These are phyloP conservation scores for Ophonus ardosiacus DNA, from an alignment of 2,888 invertebrate genomes.

Conservation along the genomic window DNA sequence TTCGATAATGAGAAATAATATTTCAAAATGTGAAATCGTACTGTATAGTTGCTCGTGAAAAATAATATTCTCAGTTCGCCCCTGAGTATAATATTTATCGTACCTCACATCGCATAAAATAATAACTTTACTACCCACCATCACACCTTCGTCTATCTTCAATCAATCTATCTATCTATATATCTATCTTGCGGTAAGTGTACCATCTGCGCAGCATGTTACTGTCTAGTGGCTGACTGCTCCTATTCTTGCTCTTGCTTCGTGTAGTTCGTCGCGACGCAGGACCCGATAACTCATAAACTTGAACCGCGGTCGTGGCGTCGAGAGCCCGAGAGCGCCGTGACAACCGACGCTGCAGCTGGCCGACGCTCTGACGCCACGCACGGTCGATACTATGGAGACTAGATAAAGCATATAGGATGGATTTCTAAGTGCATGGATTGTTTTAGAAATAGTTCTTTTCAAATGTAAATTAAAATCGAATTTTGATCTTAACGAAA, in stretches of 20 bases:
- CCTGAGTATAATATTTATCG: no score
- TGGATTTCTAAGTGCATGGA: no score
- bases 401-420: neutral
- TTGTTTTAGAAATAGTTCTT: no score
- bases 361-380: neutral
- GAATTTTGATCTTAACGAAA: no score
- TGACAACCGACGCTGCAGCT: neutral
- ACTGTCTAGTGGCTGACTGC: neutral
- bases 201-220: neutral
- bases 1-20: no score
- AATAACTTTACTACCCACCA: no score
- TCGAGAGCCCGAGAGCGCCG: neutral
- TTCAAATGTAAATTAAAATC: no score
- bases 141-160: neutral
- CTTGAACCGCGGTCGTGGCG: slow-evolving; percentile 16
- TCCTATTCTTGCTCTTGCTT: neutral
- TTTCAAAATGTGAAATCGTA: no score
- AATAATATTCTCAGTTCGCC: no score
- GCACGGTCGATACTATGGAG: neutral
- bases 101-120: no score
- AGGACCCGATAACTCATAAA: slow-evolving; percentile 34
- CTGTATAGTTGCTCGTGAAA: no score
- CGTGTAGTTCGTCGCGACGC: neutral
- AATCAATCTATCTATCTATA: neutral
- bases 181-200: neutral